Base-by-base conservation (phyloP, 2,113 vertebrate species). In the Hippopotamus amphibius region DNA sequence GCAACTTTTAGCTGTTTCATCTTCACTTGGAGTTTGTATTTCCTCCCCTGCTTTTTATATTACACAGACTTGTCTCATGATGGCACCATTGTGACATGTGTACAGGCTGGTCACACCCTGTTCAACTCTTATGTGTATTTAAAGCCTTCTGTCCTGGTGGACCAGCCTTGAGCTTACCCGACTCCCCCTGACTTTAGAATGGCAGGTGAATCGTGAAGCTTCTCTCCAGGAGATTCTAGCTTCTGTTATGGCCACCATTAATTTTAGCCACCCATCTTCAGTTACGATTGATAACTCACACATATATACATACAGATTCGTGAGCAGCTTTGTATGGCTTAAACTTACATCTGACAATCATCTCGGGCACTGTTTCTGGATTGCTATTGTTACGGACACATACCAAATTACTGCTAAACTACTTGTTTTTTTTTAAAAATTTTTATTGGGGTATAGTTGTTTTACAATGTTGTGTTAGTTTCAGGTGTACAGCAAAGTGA, bases 21-120 rank as follows among this genome's bases (percentile, higher is more conserved):
- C 50, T 93, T 90, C 26, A 15, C 57, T 46, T 69, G 17, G 22
- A 84, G 76, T 68, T 90, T 80, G 50, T 84, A 83, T 84, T 94
- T 94, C 76, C 69, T 94, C 19, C 16, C 22, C 88, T 37, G 33
- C 22, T 93, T 97, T 97, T 96, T 88, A 86, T 65, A 68, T 96
- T 93, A 69, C 77, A n/a, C 59, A 43, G 48, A 80, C 88, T 93
- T 77, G 97, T 97, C 97, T 97, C 96, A 97, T 79, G 95, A 95
- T 94, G 97, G 96, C 96, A 97, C 97, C 97, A 96, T 92, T 97
- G 97, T 97, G 96, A 96, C 94, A 82, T 72, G 57, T 55, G 77
- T 93, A 46, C 46, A 85, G 59, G 71, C 94, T 46, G 80, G 81
- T 61, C 71, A 97, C 46, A 61, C 48, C 65, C 79, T 72, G 19